Evolutionary conservation across 2,888 invertebrate genomes (phyloP).

Genomic region (Yponomeuta evonymella): DNA sequence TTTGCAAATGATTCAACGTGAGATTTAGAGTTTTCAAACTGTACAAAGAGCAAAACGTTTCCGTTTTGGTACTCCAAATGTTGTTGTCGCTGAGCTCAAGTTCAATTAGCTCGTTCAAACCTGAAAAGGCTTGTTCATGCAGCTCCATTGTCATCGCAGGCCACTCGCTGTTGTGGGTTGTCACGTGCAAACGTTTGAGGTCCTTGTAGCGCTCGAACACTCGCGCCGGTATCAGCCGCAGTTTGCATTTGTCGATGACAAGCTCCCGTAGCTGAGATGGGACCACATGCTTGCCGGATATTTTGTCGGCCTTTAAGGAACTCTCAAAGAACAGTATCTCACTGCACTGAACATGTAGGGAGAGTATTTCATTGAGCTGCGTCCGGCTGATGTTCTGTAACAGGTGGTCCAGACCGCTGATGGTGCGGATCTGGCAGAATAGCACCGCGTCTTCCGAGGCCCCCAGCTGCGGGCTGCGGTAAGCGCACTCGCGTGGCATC

Average conservation of each 20-base stretch:
- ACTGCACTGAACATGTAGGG: slow-evolving; percentile 82
- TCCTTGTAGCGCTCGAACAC: slow-evolving; percentile 82
- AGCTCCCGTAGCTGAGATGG: slow-evolving; percentile 81
- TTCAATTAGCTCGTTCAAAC: slow-evolving; percentile 80
- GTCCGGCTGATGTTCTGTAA: slow-evolving; percentile 81
- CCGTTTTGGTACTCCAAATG: slow-evolving; percentile 84
- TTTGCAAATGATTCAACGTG: slow-evolving; percentile 86
- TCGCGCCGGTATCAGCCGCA: slow-evolving; percentile 82
- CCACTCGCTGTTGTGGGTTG: slow-evolving; percentile 87
- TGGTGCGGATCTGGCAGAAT: slow-evolving; percentile 83
- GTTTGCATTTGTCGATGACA: slow-evolving; percentile 85
- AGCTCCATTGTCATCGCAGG: slow-evolving; percentile 85
- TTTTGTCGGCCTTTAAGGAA: slow-evolving; percentile 73
- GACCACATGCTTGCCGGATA: slow-evolving; percentile 70
- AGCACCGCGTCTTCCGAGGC: slow-evolving; percentile 75
- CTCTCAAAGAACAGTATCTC: slow-evolving; percentile 85
- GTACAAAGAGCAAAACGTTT: slow-evolving; percentile 82
- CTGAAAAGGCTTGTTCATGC: slow-evolving; percentile 81
- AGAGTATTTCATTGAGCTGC: slow-evolving; percentile 80
- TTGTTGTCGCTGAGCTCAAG: slow-evolving; percentile 85
- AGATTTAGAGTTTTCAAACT: slow-evolving; percentile 83
- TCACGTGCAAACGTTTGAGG: slow-evolving; percentile 80
- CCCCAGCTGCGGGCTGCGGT: slow-evolving; percentile 77
- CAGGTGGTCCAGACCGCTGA: slow-evolving; percentile 81
- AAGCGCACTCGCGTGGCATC: slow-evolving; percentile 82